Percentiles rank a stretch among this genome's conserved stretches.
Evolutionary conservation across 2,113 vertebrate genomes (phyloP).

Genomic region (Myiopsitta monachus): DNA sequence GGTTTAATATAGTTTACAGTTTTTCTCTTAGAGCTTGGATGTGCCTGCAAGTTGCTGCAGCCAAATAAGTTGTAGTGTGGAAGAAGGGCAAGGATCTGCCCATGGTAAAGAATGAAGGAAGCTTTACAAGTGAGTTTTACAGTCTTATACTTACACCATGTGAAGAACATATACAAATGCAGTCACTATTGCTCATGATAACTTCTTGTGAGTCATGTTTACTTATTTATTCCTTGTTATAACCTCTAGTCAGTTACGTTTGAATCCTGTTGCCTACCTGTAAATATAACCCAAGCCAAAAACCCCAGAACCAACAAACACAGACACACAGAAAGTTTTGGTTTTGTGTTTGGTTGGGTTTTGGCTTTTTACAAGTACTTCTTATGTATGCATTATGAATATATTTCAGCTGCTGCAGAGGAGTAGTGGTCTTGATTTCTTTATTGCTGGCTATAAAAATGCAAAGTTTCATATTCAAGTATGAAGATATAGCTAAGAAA

Average conservation of each 20-base stretch:
- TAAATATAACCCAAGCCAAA: neutral
- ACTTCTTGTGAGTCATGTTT: neutral
- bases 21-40: neutral
- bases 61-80: accelerated
- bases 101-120: neutral
- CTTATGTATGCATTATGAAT: neutral
- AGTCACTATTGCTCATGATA: neutral
- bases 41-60: neutral
- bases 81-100: neutral
- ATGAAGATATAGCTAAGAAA: neutral
- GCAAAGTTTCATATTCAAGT: neutral
- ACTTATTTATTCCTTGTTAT: neutral
- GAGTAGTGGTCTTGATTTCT: neutral
- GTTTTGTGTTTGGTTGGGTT: neutral
- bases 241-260: neutral
- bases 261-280: neutral
- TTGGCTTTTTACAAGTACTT: neutral
- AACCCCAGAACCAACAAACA: neutral
- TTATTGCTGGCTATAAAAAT: neutral
- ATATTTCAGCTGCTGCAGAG: neutral
- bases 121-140: neutral
- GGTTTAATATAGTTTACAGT: neutral
- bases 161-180: neutral
- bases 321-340: neutral
- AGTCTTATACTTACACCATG: neutral